phyloP scores from a whole-genome alignment of 2,113 vertebrate genomes.

The Prionailurus bengalensis region DNA sequence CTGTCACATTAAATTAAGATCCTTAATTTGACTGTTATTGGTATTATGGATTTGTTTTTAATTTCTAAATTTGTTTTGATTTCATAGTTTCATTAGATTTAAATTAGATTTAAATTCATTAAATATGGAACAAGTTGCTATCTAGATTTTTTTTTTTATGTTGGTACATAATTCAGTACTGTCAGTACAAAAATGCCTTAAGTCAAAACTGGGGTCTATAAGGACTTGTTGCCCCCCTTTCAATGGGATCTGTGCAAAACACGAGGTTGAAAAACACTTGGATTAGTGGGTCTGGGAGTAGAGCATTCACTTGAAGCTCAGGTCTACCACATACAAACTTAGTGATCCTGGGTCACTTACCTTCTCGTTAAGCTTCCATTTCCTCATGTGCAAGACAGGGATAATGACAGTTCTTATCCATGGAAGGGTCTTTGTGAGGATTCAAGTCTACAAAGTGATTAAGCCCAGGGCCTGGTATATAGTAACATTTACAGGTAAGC shows the following conservation, averaged over 20 bases:
- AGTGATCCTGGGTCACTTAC: not conserved
- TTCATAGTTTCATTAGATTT: conserved; percentile 31
- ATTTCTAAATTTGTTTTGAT: conserved; percentile 55
- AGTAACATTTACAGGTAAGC: not conserved
- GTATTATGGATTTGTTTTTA: conserved; percentile 38
- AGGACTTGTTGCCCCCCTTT: not conserved
- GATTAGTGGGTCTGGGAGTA: not conserved
- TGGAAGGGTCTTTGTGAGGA: not conserved
- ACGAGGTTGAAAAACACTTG: not conserved
- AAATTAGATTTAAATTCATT: conserved; percentile 54
- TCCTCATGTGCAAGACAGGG: not conserved
- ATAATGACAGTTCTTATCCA: not conserved
- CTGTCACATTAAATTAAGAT: conserved; percentile 34
- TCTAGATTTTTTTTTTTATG: not conserved
- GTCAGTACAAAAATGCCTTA: not conserved
- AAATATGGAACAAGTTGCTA: not conserved
- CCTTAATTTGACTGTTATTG: not conserved
- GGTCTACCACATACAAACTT: not conserved
- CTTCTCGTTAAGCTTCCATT: not conserved
- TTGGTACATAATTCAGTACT: conserved; percentile 20
- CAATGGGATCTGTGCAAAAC: not conserved
- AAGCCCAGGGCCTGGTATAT: not conserved
- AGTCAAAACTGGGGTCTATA: not conserved
- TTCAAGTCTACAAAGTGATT: not conserved
- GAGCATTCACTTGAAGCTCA: not conserved